Evolutionary conservation across 2,888 invertebrate genomes (phyloP), one percentile per base, ranked within the genome.

Genomic region (Acrobeloides nanus): DNA sequence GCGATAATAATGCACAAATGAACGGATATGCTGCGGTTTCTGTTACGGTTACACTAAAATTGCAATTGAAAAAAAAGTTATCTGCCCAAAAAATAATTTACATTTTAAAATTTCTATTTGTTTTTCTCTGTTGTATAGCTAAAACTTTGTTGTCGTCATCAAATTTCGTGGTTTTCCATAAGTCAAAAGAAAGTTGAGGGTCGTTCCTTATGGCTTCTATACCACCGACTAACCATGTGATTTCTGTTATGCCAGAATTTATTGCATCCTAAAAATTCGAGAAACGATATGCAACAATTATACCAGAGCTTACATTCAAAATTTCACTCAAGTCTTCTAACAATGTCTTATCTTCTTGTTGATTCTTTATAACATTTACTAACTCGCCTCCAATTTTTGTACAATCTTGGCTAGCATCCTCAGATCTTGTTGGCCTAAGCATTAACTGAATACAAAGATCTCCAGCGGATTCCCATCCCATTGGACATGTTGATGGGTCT

Each of bases 401-500:
- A 34, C 45, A 44, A n/a, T 17, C 17, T n/a, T n/a, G 26, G 20
- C 24, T 29, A 1, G 45, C 45, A 2, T 35, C 25, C 34, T 44
- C 45, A 25, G 34, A 35, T 2, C 24, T 1, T 21, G n/a, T 39
- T 1, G 63, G 51, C 29, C 46, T 38, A 10, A 59, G 47, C 12
- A 56, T 47, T n/a, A 64, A 46, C 21, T 50, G 53, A 20, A 64
- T 54, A 33, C 64, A 64, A 21, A 50, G 47, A 35, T 57, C 63
- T 31, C 51, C 53, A 17, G 54, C 51, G 8, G 55, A 31, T 42
- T 54, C 50, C 64, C 64, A 64, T 2, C 64, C 64, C 17, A 42
- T 38, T 4, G 64, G 64, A 34, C 64, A 64, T 15, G 46, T 39
- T 20, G 59, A 45, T 52, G 57, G 59, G 41, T 61, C 61, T 61